Base-by-base conservation (phyloP, 2,888 invertebrate genomes). In the Rhyacophila evoluta region DNA sequence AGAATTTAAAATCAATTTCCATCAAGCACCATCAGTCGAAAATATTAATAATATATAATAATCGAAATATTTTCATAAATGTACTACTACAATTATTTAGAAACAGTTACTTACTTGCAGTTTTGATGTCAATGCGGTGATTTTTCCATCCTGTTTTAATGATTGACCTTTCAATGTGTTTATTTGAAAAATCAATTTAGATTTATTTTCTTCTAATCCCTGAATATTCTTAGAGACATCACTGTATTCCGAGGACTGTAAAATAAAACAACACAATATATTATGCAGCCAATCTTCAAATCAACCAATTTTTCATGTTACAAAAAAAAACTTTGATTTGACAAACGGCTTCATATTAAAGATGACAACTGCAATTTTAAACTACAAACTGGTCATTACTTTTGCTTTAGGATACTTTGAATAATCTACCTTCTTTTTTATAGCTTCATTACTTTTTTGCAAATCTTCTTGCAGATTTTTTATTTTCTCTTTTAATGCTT, bases 71-170 rank as follows among this genome's bases (percentile, higher is more conserved):
- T 8, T 19, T 37, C 1, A 37, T 36, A 15, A 37, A 37, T 37
- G 12, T n/a, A 38, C n/a, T n/a, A n/a, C n/a, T n/a, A n/a, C n/a
- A n/a, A n/a, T n/a, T n/a, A n/a, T n/a, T n/a, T n/a, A n/a, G n/a
- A n/a, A 67, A 38, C 12, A 25, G 19, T 41, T 8, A 41, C 12
- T 76, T 36, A 82, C 82, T 79, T 82, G 82, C 36, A 82, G 77
- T 72, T 81, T 81, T 6, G 81, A 73, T 28, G 72, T 25, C n/a
- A 81, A 37, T 10, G 39, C 73, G 1, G 67, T 29, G 3, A 81
- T 74, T 67, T 81, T 79, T 6, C 38, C 74, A n/a, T 82, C 82
- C 27, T 76, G 72, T 69, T 79, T 82, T 10, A 69, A 29, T 0
- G 39, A 19, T 19, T 78, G 79, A 10, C 41, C 71, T 39, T 74